Conservation (phyloP, 2,113 vertebrate species). For the Neopipo cinnamomea region DNA sequence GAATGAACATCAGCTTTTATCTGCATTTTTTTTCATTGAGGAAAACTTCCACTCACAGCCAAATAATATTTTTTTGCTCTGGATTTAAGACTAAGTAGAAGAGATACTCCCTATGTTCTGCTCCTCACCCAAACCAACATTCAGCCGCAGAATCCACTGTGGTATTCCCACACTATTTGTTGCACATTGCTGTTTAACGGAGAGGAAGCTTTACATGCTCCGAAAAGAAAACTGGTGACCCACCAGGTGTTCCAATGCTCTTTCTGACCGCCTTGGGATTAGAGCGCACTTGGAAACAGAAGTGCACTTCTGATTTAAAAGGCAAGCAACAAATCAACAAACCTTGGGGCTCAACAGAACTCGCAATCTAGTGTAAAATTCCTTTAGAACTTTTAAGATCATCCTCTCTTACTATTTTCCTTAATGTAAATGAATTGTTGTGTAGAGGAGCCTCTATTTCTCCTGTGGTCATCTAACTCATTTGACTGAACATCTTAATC, state of each 20-base stretch:
- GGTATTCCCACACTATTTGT: background rate
- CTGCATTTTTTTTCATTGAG: background rate
- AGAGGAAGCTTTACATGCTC: background rate
- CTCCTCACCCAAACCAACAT: background rate
- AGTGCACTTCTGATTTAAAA: background rate
- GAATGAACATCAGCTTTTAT: background rate
- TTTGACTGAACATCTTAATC: conserved; percentile 27
- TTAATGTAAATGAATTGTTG: conserved; percentile 9
- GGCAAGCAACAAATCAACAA: background rate
- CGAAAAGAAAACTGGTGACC: background rate
- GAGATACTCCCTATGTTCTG: background rate
- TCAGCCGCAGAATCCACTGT: background rate
- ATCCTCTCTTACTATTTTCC: background rate
- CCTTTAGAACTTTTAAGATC: background rate
- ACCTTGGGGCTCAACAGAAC: background rate
- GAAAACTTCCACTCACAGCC: background rate
- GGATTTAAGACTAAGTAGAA: background rate
- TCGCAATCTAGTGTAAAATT: background rate
- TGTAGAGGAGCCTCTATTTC: background rate
- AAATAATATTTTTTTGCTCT: background rate
- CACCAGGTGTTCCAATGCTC: background rate
- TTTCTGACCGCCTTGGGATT: background rate
- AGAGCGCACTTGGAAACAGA: background rate
- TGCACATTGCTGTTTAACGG: background rate
- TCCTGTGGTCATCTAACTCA: conserved; percentile 47